Conservation (phyloP, 2,113 vertebrate genomes). For the Chelonoidis abingdonii region DNA sequence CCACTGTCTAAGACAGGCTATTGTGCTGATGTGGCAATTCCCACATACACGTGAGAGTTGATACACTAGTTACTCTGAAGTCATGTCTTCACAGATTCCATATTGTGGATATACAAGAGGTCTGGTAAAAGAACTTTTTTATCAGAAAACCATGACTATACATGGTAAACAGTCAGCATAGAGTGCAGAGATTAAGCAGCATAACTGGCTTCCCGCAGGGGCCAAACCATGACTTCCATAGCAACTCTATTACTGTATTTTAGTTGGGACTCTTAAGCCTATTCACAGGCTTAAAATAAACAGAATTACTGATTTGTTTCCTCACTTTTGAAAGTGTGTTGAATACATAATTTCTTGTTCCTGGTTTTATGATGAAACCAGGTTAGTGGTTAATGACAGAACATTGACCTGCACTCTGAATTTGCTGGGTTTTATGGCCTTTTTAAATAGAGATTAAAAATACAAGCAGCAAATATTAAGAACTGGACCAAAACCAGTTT, state of each 20-base stretch:
- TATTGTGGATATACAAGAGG: not conserved
- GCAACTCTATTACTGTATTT: constrained; percentile 24
- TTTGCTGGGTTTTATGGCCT: not conserved
- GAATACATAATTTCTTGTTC: not conserved
- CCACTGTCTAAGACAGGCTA: not conserved
- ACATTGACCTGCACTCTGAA: not conserved
- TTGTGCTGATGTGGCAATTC: not conserved
- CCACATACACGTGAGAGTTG: not conserved
- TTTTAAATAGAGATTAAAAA: not conserved
- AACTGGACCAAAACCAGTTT: not conserved
- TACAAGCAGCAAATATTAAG: not conserved
- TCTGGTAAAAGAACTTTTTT: not conserved
- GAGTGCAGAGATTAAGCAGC: constrained; percentile 16
- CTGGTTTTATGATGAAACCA: rapidly evolving
- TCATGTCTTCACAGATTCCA: constrained; percentile 39
- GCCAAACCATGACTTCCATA: constrained; percentile 23
- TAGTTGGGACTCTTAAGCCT: constrained; percentile 34
- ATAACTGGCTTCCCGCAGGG: constrained; percentile 41
- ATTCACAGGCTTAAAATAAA: not conserved
- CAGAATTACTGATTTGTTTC: not conserved
- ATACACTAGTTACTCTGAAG: constrained; percentile 5
- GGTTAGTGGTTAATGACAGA: not conserved
- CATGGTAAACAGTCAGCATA: not conserved
- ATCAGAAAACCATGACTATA: constrained; percentile 20
- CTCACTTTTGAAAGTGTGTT: not conserved